These are phyloP conservation scores for Eriocheir sinensis DNA, from an alignment of 1,140 invertebrate species.

Conservation along the genomic window DNA sequence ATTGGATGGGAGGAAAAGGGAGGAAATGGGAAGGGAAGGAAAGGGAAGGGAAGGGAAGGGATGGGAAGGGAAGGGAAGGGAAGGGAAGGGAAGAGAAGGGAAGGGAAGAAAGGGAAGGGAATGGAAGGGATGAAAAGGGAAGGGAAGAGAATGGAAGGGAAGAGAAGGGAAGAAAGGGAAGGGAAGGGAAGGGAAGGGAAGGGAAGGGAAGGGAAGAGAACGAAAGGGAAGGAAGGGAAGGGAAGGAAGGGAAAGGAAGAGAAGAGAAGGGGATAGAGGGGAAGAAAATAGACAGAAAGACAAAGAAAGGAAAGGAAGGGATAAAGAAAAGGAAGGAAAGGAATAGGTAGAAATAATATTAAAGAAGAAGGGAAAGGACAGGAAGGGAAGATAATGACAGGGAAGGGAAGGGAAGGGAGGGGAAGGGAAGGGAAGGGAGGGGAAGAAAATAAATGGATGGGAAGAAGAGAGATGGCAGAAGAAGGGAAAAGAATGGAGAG, in stretches of 20 bases:
- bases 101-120: neutral
- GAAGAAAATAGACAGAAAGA: neutral
- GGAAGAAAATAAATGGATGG: neutral
- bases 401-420: neutral
- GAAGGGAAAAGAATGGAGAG: neutral
- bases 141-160: neutral
- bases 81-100: neutral
- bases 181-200: too few relatives aligned
- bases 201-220: too few relatives aligned
- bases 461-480: too few relatives aligned
- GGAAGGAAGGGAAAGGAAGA: neutral
- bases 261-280: neutral
- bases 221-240: too few relatives aligned
- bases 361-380: neutral
- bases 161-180: neutral
- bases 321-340: neutral
- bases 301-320: neutral
- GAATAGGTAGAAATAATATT: neutral
- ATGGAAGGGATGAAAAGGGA: neutral
- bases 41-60: neutral
- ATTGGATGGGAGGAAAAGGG: neutral
- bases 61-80: neutral
- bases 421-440: neutral
- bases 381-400: neutral
- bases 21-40: neutral